Evolutionary conservation across 2,113 vertebrate species (phyloP).

Genomic region (Cygnus atratus): DNA sequence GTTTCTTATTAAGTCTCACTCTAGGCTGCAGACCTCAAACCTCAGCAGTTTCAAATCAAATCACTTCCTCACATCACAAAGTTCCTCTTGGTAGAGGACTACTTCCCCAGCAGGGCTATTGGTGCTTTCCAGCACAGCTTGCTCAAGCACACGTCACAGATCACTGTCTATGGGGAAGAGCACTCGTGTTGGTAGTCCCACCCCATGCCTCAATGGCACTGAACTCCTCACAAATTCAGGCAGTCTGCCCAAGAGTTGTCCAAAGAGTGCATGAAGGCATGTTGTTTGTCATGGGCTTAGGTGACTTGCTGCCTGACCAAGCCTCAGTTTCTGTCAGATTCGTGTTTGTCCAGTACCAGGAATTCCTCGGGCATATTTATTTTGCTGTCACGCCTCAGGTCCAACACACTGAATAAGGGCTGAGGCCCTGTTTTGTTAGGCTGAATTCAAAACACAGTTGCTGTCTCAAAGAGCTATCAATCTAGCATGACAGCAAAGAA

Average conservation of each 20-base stretch:
- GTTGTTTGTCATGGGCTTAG: neutral
- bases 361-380: slow-evolving; percentile 9
- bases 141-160: neutral
- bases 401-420: neutral
- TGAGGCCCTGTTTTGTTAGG: neutral
- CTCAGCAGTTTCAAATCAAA: neutral
- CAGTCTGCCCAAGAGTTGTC: neutral
- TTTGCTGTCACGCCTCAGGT: slow-evolving; percentile 24
- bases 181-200: neutral
- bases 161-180: neutral
- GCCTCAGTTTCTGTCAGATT: slow-evolving; percentile 9
- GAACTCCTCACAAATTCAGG: neutral
- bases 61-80: neutral
- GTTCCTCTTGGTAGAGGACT: neutral
- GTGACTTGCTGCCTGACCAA: neutral
- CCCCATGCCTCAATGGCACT: rapidly evolving
- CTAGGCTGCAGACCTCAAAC: neutral
- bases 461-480: slow-evolving; percentile 43
- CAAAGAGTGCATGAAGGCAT: neutral
- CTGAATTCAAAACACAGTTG: slow-evolving; percentile 38
- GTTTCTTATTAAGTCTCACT: neutral
- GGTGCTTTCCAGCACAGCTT: neutral
- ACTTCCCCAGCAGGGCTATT: neutral
- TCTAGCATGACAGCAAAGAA: slow-evolving; percentile 37
- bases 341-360: neutral